These are phyloP conservation scores for Petrophora chlorosata DNA, from an alignment of 2,888 invertebrate species.

Conservation along the genomic window DNA sequence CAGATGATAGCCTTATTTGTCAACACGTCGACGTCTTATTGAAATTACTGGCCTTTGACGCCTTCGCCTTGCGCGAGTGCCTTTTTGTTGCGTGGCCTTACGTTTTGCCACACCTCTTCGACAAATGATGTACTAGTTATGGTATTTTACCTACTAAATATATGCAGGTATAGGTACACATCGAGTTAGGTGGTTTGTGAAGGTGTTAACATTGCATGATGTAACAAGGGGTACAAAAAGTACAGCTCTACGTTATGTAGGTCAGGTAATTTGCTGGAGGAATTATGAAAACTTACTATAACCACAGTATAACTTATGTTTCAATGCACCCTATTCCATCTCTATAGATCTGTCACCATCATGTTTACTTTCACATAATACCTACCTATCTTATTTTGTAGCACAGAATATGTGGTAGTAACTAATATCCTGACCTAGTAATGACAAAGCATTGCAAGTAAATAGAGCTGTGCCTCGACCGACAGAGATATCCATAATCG, in stretches of 20 bases:
- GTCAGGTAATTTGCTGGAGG: no score
- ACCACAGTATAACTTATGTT: no score
- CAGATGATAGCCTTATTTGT: conserved; percentile 57
- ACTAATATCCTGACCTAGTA: conserved; percentile 13
- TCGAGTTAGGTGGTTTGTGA: not conserved
- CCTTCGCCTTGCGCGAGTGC: conserved; percentile 15
- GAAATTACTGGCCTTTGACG: conserved; percentile 31
- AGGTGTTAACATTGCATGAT: no score
- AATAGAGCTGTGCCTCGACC: conserved; percentile 9
- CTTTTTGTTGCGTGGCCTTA: conserved; percentile 20
- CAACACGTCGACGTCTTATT: conserved; percentile 37
- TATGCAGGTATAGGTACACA: no score
- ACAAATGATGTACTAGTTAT: not conserved
- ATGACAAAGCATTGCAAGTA: conserved; percentile 16
- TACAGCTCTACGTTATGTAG: no score
- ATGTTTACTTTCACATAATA: no score
- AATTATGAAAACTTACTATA: no score
- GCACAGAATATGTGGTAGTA: no score
- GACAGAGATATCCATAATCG: conserved; percentile 16
- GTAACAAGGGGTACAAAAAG: no score
- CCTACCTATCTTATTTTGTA: not conserved
- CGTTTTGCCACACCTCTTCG: conserved; percentile 16
- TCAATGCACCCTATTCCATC: no score
- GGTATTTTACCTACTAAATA: no score
- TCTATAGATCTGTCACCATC: no score